phyloP scores from a whole-genome alignment of 1,140 invertebrate species.

The Drosophila burlai region DNA sequence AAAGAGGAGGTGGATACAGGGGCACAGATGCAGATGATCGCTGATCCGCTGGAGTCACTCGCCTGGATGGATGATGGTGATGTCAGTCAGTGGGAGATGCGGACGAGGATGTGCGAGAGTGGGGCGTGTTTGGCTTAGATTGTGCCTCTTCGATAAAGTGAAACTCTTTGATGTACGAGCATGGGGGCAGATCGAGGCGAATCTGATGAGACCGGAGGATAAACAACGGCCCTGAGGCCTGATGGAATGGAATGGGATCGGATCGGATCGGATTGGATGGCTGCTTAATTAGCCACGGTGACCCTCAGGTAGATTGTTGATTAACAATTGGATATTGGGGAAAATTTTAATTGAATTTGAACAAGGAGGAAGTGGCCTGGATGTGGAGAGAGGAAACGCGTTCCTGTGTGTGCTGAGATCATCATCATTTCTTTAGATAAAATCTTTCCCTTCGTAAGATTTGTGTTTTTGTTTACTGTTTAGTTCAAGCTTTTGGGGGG shows the following conservation, averaged over 20 bases:
- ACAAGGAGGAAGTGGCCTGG: constrained; percentile 6
- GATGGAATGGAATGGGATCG: neutral
- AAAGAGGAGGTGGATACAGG: neutral
- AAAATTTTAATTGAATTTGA: constrained; percentile 42
- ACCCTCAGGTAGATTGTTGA: constrained; percentile 31
- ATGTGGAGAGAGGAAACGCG: constrained; percentile 9
- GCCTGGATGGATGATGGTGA: constrained; percentile 18
- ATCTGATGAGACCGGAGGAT: constrained; percentile 52
- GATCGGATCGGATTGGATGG: constrained; percentile 1
- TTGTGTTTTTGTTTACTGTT: neutral
- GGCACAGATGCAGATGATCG: constrained; percentile 26
- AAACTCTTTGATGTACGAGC: constrained; percentile 54
- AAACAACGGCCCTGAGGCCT: constrained; percentile 22
- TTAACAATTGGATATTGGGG: constrained; percentile 26
- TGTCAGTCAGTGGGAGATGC: constrained; percentile 28
- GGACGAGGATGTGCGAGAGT: constrained; percentile 47
- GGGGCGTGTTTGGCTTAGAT: constrained; percentile 57
- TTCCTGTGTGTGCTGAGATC: constrained; percentile 15
- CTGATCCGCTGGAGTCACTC: constrained; percentile 20
- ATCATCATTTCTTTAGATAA: constrained; percentile 5
- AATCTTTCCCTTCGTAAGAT: neutral
- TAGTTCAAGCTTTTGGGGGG: neutral
- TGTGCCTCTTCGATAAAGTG: constrained; percentile 50
- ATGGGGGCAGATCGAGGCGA: constrained; percentile 35
- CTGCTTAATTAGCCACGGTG: constrained; percentile 50